Evolutionary conservation across 2,113 vertebrate species (phyloP), one percentile per base, ranked within the genome.

Genomic region (Trinectes maculatus): DNA sequence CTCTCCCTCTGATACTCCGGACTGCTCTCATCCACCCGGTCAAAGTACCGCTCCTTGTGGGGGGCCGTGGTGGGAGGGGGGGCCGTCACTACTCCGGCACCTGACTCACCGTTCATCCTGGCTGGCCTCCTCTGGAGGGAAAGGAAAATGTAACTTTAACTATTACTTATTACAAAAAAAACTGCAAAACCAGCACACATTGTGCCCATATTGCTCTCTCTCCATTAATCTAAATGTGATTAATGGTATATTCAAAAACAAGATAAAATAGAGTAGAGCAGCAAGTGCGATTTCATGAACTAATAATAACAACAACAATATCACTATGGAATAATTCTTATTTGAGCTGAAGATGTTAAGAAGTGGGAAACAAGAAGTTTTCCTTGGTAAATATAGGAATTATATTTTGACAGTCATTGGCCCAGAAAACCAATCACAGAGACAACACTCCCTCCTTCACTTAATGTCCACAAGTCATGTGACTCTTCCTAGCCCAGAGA

Each of bases 31-130:
- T 99, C 98, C 59, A 99, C 95, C 29, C 96, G 93, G 89, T 99
- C 98, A 15, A 99, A 99, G 82, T 99, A 99, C 26, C 96, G 95
- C 93, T 99, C 98, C 89, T 96, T 99, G 89, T 99, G 98, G 49
- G 97, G 97, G 8, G 94, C 95, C 42, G 95, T 95, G 79, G 96
- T 95, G 71, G 95, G 95, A 70, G 96, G 98, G 85, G 96, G 95
- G 89, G 95, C 96, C 64, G 96, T 98, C 93, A 99, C 97, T 95
- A 99, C 98, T 71, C 95, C 94, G 29, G 93, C 93, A 71, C 92
- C 94, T 63, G 96, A 93, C 62, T 98, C 96, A 88, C 98, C 98
- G 91, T 99, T 99, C 98, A 99, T 99, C 83, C 92, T 92, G 91
- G 68, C 71, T 83, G 77, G 59, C 83, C 87, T 90, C 89, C 91